These are phyloP conservation scores for Sphyrna mokarran DNA, from an alignment of 2,113 vertebrate species.

Conservation along the genomic window DNA sequence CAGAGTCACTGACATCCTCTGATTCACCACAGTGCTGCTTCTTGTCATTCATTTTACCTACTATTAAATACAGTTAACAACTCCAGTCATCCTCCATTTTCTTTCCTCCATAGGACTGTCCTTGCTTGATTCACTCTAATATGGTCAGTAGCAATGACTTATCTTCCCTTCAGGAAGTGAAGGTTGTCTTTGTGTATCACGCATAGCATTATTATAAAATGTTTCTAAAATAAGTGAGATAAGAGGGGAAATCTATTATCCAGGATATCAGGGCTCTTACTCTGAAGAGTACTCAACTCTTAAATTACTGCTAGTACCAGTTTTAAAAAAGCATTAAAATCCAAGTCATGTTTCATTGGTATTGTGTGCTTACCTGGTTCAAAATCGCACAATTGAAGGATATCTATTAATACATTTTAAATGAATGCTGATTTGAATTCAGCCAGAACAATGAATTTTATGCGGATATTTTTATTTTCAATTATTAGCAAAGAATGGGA, in stretches of 20 bases:
- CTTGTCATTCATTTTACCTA: not conserved
- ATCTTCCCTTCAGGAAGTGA: not conserved
- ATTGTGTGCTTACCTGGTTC: not conserved
- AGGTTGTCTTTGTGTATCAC: not conserved
- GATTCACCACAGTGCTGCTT: not conserved
- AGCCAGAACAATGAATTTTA: slow-evolving; percentile 61
- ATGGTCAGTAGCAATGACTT: not conserved
- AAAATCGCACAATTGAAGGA: not conserved
- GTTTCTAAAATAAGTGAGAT: not conserved
- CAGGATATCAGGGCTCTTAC: not conserved
- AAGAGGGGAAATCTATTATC: not conserved
- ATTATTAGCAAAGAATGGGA: slow-evolving; percentile 84
- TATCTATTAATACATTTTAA: slow-evolving; percentile 45
- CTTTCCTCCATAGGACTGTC: not conserved
- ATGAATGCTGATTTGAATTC: slow-evolving; percentile 57
- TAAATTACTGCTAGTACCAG: not conserved
- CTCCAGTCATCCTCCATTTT: not conserved
- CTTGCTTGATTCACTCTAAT: not conserved
- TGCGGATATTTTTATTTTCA: slow-evolving; percentile 65
- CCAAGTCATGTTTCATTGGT: not conserved
- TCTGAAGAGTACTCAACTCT: not conserved
- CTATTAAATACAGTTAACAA: not conserved
- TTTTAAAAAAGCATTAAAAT: not conserved
- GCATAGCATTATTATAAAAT: not conserved
- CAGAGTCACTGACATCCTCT: not conserved